Evolutionary conservation across 2,888 invertebrate species (phyloP).

Genomic region (Cryptophagus acutangulus): DNA sequence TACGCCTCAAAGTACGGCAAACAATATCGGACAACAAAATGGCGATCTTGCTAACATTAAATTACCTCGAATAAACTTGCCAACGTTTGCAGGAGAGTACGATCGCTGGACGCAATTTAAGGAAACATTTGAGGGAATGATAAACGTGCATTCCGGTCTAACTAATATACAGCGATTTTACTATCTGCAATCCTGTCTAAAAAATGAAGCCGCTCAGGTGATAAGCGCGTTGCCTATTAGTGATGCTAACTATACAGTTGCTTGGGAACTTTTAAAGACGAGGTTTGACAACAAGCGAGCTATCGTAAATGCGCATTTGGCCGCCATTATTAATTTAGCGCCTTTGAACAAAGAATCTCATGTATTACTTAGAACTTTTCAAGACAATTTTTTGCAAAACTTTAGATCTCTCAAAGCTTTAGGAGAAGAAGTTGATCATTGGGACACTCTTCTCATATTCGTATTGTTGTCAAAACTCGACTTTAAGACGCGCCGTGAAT

Average conservation of each 20-base stretch:
- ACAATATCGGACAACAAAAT: no score
- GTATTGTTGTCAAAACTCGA: no score
- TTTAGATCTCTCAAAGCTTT: conserved; percentile 6
- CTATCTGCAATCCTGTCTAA: conserved; percentile 5
- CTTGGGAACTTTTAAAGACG: no score
- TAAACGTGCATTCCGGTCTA: no score
- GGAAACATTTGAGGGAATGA: no score
- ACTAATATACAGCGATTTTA: conserved; percentile 7
- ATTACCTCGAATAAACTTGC: neutral
- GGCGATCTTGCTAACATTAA: no score
- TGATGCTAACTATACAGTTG: conserved; percentile 10
- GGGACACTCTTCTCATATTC: conserved; percentile 6
- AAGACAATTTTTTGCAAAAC: conserved; percentile 3
- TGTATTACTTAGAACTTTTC: neutral
- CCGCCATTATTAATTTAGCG: conserved; percentile 4
- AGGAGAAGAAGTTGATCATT: neutral
- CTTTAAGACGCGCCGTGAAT: no score
- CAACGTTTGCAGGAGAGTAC: neutral
- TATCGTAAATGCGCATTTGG: conserved; percentile 3
- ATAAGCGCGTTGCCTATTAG: conserved; percentile 4
- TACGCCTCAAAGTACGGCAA: no score
- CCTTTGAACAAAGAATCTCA: conserved; percentile 3
- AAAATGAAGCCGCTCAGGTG: conserved; percentile 5
- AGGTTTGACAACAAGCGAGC: conserved; percentile 4
- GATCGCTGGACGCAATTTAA: no score